Conservation (phyloP, 2,888 invertebrate species). For the Ormyrus nitidulus region DNA sequence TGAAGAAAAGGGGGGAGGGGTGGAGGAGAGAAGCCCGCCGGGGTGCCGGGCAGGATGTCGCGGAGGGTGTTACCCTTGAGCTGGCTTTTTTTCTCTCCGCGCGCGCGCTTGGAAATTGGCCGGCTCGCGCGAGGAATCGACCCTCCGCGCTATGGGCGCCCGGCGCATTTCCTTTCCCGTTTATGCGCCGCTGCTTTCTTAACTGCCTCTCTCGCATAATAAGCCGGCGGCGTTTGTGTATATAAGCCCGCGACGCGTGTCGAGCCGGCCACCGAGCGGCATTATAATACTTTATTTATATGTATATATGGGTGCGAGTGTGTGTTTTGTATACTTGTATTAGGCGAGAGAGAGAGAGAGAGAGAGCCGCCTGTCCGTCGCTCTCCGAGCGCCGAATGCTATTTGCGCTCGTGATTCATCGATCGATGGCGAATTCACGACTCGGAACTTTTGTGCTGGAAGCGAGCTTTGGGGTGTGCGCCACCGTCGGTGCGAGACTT, state of each 20-base stretch:
- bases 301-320: not conserved
- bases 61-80: conserved; percentile 56
- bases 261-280: no score
- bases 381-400: not conserved
- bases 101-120: not conserved
- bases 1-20: not conserved
- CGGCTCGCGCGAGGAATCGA: no score
- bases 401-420: conserved; percentile 35
- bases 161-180: conserved; percentile 33
- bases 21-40: conserved; percentile 11
- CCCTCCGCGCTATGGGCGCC: not conserved
- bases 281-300: no score
- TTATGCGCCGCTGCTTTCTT: conserved; percentile 45
- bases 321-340: not conserved
- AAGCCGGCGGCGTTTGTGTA: not conserved
- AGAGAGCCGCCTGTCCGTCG: not conserved
- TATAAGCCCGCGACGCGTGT: not conserved
- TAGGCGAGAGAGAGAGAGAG: not conserved
- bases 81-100: conserved; percentile 7
- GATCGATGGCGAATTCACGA: conserved; percentile 12
- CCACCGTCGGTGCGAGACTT: not conserved
- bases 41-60: conserved; percentile 37
- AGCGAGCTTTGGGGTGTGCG: not conserved
- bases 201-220: conserved; percentile 37
- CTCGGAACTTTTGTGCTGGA: not conserved